Conservation (phyloP, 1,140 invertebrate species). For the Drosophila oshimai region DNA sequence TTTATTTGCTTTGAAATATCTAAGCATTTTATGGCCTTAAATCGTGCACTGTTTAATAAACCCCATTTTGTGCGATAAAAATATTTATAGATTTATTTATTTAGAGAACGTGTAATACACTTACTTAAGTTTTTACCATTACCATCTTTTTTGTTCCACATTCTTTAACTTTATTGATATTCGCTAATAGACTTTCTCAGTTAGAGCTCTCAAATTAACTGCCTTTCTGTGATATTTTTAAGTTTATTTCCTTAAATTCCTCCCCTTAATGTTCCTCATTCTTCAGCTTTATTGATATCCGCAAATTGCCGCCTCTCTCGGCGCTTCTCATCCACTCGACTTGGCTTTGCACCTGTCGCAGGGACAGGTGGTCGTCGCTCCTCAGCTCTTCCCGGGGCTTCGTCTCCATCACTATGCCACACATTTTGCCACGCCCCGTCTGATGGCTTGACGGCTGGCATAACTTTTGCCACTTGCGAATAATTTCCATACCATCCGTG, state of each 20-base stretch:
- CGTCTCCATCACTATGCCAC: constrained; percentile 10
- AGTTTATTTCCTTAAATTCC: constrained; percentile 4
- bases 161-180: not conserved
- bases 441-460: constrained; percentile 37
- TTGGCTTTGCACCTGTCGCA: constrained; percentile 23
- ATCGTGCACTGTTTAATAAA: too few relatives aligned
- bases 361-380: constrained; percentile 56
- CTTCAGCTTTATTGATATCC: constrained; percentile 23
- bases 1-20: too few relatives aligned
- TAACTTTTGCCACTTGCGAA: constrained; percentile 72
- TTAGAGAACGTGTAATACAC: too few relatives aligned
- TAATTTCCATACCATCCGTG: constrained; percentile 66
- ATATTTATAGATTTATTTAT: too few relatives aligned
- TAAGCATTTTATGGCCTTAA: too few relatives aligned
- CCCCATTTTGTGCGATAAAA: too few relatives aligned
- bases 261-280: constrained; percentile 19
- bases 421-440: constrained; percentile 32
- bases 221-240: not conserved
- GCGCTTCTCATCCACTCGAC: constrained; percentile 4
- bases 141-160: not conserved
- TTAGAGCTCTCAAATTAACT: not conserved
- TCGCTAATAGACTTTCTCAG: not conserved
- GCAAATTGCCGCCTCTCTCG: not conserved
- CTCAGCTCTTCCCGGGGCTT: not conserved
- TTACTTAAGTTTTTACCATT: too few relatives aligned